These are phyloP conservation scores for Pseudochirops cupreus DNA, from an alignment of 2,797 vertebrate species.

Conservation along the genomic window DNA sequence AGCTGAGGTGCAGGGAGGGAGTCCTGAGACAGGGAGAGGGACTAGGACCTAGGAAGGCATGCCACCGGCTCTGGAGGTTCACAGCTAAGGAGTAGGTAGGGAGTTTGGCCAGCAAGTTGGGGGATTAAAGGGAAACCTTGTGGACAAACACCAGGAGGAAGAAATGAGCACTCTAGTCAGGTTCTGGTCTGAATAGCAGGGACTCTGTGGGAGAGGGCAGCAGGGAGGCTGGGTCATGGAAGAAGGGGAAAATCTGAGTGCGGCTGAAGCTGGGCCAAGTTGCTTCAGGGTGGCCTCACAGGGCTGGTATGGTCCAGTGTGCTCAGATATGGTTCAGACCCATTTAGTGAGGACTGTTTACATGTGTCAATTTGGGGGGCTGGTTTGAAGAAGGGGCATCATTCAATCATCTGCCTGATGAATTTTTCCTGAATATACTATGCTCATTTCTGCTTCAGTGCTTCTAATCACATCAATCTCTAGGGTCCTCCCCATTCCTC, in stretches of 20 bases:
- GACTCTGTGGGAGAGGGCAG: background rate
- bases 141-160: background rate
- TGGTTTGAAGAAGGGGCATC: background rate
- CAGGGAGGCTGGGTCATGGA: background rate
- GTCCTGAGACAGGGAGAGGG: background rate
- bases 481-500: background rate
- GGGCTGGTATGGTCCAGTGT: too few relatives aligned
- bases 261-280: background rate
- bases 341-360: background rate
- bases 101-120: background rate
- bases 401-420: background rate
- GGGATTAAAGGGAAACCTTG: background rate
- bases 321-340: background rate
- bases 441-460: background rate
- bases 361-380: background rate
- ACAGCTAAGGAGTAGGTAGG: background rate
- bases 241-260: too few relatives aligned
- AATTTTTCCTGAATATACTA: background rate
- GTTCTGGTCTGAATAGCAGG: background rate
- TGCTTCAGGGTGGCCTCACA: background rate
- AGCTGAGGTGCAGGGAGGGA: background rate
- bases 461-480: background rate
- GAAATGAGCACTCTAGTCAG: background rate
- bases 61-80: background rate
- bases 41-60: background rate